Evolutionary conservation across 2,113 vertebrate species (phyloP).

Genomic region (Centropristis striata): DNA sequence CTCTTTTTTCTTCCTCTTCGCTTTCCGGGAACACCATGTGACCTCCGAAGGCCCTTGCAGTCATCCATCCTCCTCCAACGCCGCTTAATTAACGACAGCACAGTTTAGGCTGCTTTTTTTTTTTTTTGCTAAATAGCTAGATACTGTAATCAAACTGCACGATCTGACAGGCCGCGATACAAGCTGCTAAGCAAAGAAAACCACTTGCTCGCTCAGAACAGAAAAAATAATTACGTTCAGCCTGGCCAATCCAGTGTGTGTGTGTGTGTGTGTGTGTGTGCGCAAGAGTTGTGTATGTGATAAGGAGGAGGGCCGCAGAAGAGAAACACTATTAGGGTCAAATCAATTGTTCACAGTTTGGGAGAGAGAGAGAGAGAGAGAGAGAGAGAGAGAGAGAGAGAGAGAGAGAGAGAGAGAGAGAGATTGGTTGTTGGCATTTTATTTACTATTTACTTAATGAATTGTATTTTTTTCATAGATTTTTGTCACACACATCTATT

Average conservation of each 20-base stretch:
- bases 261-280: slow-evolving; percentile 25
- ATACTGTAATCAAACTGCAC: slow-evolving; percentile 79
- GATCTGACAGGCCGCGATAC: slow-evolving; percentile 78
- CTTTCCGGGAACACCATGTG: slow-evolving; percentile 63
- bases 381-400: background rate
- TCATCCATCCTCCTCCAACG: slow-evolving; percentile 75
- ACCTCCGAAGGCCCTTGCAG: slow-evolving; percentile 77
- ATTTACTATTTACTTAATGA: no score
- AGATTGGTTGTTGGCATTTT: no score
- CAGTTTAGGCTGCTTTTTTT: slow-evolving; percentile 61
- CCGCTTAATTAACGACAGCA: slow-evolving; percentile 82
- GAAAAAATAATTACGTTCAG: slow-evolving; percentile 71
- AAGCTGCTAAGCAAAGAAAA: slow-evolving; percentile 78
- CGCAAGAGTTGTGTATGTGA: slow-evolving; percentile 43
- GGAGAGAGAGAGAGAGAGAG: slow-evolving; percentile 9
- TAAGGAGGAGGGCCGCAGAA: slow-evolving; percentile 18
- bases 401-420: no score
- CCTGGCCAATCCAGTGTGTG: slow-evolving; percentile 48
- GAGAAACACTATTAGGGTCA: slow-evolving; percentile 47
- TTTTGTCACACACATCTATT: no score
- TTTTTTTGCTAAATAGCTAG: slow-evolving; percentile 71
- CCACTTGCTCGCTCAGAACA: slow-evolving; percentile 47
- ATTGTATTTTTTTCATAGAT: no score
- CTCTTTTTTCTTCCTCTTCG: slow-evolving; percentile 56
- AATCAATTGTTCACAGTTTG: slow-evolving; percentile 53